Evolutionary conservation across 2,888 invertebrate species (phyloP).

Genomic region (Archaeoteleia sp.): DNA sequence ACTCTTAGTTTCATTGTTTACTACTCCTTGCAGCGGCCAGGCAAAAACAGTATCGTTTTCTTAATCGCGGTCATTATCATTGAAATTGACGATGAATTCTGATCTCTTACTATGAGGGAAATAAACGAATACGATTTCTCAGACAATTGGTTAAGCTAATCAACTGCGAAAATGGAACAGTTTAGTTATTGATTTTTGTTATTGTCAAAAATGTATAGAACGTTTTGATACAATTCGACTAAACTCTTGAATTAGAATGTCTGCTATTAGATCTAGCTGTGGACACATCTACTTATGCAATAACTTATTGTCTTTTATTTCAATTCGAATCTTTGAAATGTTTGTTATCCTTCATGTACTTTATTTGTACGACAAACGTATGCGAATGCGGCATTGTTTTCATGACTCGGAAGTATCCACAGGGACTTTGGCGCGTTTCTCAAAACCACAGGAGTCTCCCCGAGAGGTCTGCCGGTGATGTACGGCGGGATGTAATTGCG

Average conservation of each 20-base stretch:
- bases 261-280: no score
- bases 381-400: conserved; percentile 22
- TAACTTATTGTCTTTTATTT: no score
- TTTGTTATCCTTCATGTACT: no score
- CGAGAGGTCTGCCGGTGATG: conserved; percentile 59
- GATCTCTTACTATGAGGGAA: neutral
- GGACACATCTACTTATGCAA: no score
- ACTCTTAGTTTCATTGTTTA: neutral
- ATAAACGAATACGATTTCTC: neutral
- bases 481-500: conserved; percentile 70
- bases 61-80: conserved; percentile 22
- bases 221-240: no score
- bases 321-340: no score
- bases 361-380: conserved; percentile 2
- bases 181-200: no score
- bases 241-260: no score
- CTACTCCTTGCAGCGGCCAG: neutral
- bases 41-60: conserved; percentile 16
- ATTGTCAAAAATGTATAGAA: no score
- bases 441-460: conserved; percentile 53
- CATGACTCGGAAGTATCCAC: conserved; percentile 21
- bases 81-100: neutral
- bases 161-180: no score
- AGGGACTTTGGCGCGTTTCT: conserved; percentile 40
- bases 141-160: conserved; percentile 5